Base-by-base conservation (phyloP, 2,797 vertebrate genomes). In the Geotria australis region DNA sequence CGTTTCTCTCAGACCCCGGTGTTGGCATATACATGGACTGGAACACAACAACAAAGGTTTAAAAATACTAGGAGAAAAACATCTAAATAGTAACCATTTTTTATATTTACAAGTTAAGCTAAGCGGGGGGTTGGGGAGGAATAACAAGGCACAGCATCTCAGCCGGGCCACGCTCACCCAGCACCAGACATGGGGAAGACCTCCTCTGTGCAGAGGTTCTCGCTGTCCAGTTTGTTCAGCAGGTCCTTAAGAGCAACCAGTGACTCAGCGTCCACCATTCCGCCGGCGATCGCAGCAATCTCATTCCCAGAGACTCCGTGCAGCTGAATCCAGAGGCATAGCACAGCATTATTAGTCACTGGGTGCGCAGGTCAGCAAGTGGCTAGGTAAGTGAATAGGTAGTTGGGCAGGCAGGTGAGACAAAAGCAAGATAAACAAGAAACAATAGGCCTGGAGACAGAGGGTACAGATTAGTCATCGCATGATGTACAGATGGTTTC, bases 231-330 rank as follows among this genome's bases (percentile, higher is more conserved):
- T 66, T 73, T 76, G 60, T 94, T 95, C 61, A 98, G 67, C 15
- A 96, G 72, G 65, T 98, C 91, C 68, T 93, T 95, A 63, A 96
- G 78, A 56, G 81, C 69, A 56, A 96, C 67, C 8, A 98, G 69
- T 9, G 84, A 72, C 72, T 98, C 91, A 8, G 89, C 89, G 45
- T 98, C 91, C 6, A 77, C 84, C 73, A 96, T 70, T 11, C 91
- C 86, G 61, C 91, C 89, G 13, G 75, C 83, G 60, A 96, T 69
- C 62, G 78, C 91, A 47, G 80, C 89, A 5, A 82, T 68, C 49
- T 82, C 75, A 2, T 68, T 72, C 57, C 81, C 81, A 61, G 80
- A 68, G 7, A 77, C 77, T n/a, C 72, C 74, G 66, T 89, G 82
- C 47, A 98, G 68, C 78, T 80, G 63, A 6, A 72, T 61, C 12